Evolutionary conservation across 2,888 invertebrate species (phyloP).

Genomic region (Leptinotarsa juncta): DNA sequence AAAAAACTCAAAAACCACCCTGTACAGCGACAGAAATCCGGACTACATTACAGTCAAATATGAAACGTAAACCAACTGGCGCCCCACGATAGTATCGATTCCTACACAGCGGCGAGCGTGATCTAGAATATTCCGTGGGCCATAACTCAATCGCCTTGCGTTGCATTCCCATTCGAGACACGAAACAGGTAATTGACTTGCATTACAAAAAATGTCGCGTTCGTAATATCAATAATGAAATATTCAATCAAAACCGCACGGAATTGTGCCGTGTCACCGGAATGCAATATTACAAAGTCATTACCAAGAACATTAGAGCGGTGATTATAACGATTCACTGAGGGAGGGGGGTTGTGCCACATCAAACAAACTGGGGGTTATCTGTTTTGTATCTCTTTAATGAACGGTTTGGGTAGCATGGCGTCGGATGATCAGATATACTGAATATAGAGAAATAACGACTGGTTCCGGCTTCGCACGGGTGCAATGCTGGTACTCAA

Average conservation of each 20-base stretch:
- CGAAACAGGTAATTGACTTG: slow-evolving; percentile 16
- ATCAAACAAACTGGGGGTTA: neutral
- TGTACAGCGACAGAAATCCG: too few species aligned
- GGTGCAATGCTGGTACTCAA: too few species aligned
- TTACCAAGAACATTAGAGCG: slow-evolving; percentile 4
- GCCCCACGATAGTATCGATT: neutral
- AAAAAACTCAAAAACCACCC: too few species aligned
- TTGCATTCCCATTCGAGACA: slow-evolving; percentile 15
- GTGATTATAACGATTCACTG: neutral
- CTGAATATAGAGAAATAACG: neutral
- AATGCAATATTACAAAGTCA: slow-evolving; percentile 11
- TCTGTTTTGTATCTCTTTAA: neutral
- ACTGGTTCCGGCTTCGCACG: too few species aligned
- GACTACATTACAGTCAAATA: neutral
- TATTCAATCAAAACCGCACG: slow-evolving; percentile 11
- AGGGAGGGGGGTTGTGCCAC: neutral
- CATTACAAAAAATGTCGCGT: slow-evolving; percentile 18
- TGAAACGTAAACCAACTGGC: neutral
- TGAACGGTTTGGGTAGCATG: neutral
- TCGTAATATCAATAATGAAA: slow-evolving; percentile 18
- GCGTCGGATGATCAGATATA: neutral
- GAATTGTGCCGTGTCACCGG: neutral
- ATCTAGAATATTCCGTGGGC: neutral
- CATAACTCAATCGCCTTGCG: neutral
- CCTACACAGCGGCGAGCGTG: neutral